Conservation (phyloP, 1,140 invertebrate genomes). For the Diprion similis region DNA sequence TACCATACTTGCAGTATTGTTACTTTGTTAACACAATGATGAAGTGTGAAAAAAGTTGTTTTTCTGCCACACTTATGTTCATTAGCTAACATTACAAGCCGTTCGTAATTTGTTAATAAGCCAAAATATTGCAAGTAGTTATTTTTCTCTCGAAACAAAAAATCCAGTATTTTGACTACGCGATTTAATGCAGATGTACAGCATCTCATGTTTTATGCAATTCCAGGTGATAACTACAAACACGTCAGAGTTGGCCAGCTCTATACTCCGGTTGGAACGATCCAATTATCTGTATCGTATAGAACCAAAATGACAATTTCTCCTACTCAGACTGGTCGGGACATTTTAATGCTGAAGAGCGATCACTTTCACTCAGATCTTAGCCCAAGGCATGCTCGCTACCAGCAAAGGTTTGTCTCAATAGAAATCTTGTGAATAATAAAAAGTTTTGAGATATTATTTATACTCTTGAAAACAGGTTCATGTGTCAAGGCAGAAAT, state of each 20-base stretch:
- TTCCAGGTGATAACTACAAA: constrained; percentile 73
- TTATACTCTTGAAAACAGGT: background rate
- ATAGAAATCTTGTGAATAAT: background rate
- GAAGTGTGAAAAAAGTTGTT: constrained; percentile 6
- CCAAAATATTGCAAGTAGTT: too few species aligned
- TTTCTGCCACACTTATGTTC: background rate
- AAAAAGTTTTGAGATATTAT: background rate
- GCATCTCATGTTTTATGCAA: background rate
- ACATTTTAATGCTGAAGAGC: constrained; percentile 85
- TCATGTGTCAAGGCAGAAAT: background rate
- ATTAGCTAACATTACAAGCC: background rate
- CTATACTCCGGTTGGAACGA: constrained; percentile 81
- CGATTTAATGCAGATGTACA: background rate
- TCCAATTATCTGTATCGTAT: constrained; percentile 81
- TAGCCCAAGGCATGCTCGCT: constrained; percentile 72
- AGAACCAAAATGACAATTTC: constrained; percentile 90
- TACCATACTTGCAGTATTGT: background rate
- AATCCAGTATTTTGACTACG: too few species aligned
- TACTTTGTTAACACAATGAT: background rate
- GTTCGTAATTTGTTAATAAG: too few species aligned
- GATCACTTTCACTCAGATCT: constrained; percentile 85
- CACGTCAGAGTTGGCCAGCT: constrained; percentile 81
- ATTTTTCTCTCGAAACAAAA: too few species aligned
- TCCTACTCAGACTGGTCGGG: constrained; percentile 75
- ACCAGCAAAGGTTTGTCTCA: constrained; percentile 65